Conservation (phyloP, 2,888 invertebrate genomes). For the Spialia ferax region DNA sequence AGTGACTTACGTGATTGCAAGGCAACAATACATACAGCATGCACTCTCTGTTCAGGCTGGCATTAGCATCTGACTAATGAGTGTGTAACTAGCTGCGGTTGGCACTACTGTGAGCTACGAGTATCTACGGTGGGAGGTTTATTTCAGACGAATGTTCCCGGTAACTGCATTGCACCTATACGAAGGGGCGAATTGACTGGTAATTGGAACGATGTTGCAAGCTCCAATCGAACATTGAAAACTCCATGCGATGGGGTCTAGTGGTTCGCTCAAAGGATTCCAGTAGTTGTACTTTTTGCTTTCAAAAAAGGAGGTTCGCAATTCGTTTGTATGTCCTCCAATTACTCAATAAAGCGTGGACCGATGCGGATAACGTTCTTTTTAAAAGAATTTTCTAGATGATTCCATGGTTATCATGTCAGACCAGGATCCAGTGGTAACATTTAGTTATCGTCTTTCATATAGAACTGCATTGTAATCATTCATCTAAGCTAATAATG, state of each 20-base stretch:
- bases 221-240: not conserved
- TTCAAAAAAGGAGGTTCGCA: too few relatives aligned
- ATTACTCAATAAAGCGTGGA: too few relatives aligned
- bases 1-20: not conserved
- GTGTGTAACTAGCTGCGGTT: slow-evolving; percentile 9
- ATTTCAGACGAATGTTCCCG: not conserved
- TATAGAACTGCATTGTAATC: too few relatives aligned
- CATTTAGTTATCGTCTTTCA: too few relatives aligned
- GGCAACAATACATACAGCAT: not conserved
- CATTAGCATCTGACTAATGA: slow-evolving; percentile 15
- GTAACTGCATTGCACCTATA: not conserved
- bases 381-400: too few relatives aligned
- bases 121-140: not conserved
- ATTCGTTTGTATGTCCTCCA: too few relatives aligned
- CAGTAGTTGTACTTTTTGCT: not conserved
- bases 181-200: not conserved
- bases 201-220: not conserved
- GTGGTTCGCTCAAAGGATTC: not conserved
- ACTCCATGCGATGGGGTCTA: too few relatives aligned
- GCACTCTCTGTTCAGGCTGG: not conserved
- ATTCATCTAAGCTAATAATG: too few relatives aligned
- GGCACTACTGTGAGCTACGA: not conserved
- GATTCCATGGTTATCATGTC: too few relatives aligned
- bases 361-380: too few relatives aligned
- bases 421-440: too few relatives aligned